phyloP scores from a whole-genome alignment of 2,113 vertebrate species.

The Mellivora capensis region DNA sequence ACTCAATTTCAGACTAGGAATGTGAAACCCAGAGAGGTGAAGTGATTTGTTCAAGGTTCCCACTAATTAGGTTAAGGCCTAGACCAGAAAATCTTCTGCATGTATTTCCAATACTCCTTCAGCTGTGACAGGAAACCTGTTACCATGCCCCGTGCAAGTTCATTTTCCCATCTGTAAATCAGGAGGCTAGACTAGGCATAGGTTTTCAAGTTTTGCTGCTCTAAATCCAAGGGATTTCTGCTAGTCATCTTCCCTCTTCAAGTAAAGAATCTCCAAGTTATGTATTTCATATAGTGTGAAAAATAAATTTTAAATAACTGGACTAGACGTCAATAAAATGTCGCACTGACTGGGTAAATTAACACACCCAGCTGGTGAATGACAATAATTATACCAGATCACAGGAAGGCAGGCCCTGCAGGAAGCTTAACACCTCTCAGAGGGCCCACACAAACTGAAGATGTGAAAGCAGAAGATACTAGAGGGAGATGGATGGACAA shows the following conservation, averaged over 20 bases:
- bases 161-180: neutral
- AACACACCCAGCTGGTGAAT: neutral
- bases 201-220: neutral
- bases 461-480: neutral
- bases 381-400: neutral
- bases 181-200: neutral
- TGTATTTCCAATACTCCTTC: neutral
- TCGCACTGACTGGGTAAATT: neutral
- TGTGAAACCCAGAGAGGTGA: neutral
- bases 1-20: neutral
- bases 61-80: neutral
- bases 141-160: neutral
- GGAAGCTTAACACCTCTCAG: neutral
- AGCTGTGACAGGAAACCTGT: neutral
- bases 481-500: neutral
- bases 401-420: neutral
- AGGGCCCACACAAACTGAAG: neutral
- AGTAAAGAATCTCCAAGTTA: neutral
- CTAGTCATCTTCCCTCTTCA: neutral
- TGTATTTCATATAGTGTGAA: neutral
- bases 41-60: neutral
- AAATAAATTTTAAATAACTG: neutral
- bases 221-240: conserved; percentile 8
- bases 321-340: neutral
- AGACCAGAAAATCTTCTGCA: neutral